phyloP scores from a whole-genome alignment of 2,113 vertebrate species.

The Pitta sordida region DNA sequence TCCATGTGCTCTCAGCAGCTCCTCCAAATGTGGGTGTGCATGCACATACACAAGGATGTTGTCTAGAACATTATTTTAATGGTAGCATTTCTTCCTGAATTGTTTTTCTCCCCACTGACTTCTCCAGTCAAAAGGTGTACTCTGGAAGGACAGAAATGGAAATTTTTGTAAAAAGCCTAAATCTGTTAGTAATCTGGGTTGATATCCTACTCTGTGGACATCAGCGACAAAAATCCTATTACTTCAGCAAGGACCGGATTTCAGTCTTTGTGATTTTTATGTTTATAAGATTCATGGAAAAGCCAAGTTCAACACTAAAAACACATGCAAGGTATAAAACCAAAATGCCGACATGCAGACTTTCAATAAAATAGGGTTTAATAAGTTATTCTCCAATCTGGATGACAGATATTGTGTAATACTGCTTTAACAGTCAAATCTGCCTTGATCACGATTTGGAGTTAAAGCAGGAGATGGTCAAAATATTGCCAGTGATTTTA shows the following conservation, averaged over 20 bases:
- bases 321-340: slow-evolving; percentile 28
- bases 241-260: background rate
- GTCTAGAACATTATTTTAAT: background rate
- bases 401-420: slow-evolving; percentile 28
- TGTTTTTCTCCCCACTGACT: background rate
- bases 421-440: background rate
- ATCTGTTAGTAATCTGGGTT: slow-evolving; percentile 1
- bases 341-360: slow-evolving; percentile 12
- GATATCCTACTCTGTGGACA: slow-evolving; percentile 11
- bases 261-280: slow-evolving; percentile 24
- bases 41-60: background rate
- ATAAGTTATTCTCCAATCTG: slow-evolving; percentile 30
- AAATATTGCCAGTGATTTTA: slow-evolving; percentile 32
- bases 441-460: slow-evolving; percentile 3
- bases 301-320: slow-evolving; percentile 51
- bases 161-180: background rate
- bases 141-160: background rate
- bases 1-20: background rate
- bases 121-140: background rate
- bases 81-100: background rate
- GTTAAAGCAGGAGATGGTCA: background rate
- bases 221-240: slow-evolving; percentile 26
- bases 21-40: background rate
- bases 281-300: slow-evolving; percentile 2
- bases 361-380: slow-evolving; percentile 6